A percentile compares a stretch with the other conserved stretches of the same genome.
These are phyloP conservation scores for Rhodinocichla rosea DNA, from an alignment of 2,113 vertebrate species.

Conservation along the genomic window DNA sequence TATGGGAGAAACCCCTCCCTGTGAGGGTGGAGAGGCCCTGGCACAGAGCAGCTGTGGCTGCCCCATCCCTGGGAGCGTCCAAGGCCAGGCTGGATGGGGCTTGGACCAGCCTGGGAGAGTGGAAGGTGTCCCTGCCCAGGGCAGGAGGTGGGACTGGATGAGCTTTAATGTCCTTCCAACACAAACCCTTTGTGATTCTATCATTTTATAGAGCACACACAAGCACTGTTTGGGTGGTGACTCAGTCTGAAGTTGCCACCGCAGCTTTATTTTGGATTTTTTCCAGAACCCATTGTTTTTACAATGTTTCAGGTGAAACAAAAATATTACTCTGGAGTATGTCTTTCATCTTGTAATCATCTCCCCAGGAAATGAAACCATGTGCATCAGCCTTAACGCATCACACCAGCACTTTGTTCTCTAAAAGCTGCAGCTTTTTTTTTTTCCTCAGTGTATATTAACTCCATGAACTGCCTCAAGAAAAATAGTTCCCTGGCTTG, in stretches of 20 bases:
- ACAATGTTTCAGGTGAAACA: conserved; percentile 78
- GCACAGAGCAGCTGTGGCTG: background rate
- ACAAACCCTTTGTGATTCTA: background rate
- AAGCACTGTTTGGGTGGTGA: conserved; percentile 58
- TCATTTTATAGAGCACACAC: conserved; percentile 18
- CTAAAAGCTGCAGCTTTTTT: conserved; percentile 51
- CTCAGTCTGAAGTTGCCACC: conserved; percentile 71
- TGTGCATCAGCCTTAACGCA: conserved; percentile 72
- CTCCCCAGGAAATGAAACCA: conserved; percentile 81
- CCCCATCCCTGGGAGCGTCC: background rate
- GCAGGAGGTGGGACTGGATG: background rate
- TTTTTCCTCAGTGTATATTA: conserved; percentile 37
- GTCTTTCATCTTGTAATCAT: conserved; percentile 77
- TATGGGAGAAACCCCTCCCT: background rate
- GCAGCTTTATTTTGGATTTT: conserved; percentile 73
- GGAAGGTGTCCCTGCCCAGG: background rate
- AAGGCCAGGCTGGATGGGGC: background rate
- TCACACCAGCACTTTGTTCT: conserved; percentile 71
- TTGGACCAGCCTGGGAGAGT: background rate
- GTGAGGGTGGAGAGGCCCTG: background rate
- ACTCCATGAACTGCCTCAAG: conserved; percentile 49
- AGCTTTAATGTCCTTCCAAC: conserved; percentile 17
- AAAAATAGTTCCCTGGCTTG: conserved; percentile 30
- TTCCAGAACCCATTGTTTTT: conserved; percentile 79
- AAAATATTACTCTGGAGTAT: conserved; percentile 77